Base-by-base conservation (phyloP, 92 coral and sea anemone species). In the Parazoanthus swiftii region DNA sequence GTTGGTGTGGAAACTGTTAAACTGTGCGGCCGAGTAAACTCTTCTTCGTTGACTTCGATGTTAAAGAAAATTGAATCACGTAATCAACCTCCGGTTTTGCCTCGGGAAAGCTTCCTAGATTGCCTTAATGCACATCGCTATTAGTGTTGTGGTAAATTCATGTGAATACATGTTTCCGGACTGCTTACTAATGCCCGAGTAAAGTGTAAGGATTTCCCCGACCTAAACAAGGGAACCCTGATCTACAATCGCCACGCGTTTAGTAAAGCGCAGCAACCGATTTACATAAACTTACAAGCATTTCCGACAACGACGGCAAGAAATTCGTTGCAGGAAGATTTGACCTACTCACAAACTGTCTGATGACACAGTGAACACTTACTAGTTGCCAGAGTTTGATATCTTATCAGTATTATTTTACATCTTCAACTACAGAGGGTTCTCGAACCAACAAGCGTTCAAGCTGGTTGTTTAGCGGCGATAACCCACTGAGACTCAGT, bases 401-500 rank as follows among this genome's bases (percentile, higher is more conserved):
- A 29, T 50, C 66, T 80, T 58, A 63, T 63, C 70, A 63, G 70
- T 63, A 54, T 63, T 63, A n/a, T 80, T 35, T 80, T 80, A 68
- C 85, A 21, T 56, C 51, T 74, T 58, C 65, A 38, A 80, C 85
- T 58, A 35, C 72, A 80, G 85, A 80, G 38, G 11, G 18, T 8
- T 14, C 5, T 25, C 46, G 68, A 58, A 80, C 54, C 85, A 88
- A 85, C 88, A 88, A 85, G 83, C 88, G 90, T 7, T 54, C 38
- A 59, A 88, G 90, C 46, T 90, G 89, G 81, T 36, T 91, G 35
- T 80, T 91, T 74, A 79, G 86, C 68, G 72, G 82, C 76, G 93
- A 90, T 42, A 72, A 58, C 51, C 85, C 89, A 21, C 73, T 91
- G n/a, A 88, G 93, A 71, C 72, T 89, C 80, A 91, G 93, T 38